Base-by-base conservation (phyloP, 1,140 invertebrate genomes). In the Leptinotarsa undecemlineata region DNA sequence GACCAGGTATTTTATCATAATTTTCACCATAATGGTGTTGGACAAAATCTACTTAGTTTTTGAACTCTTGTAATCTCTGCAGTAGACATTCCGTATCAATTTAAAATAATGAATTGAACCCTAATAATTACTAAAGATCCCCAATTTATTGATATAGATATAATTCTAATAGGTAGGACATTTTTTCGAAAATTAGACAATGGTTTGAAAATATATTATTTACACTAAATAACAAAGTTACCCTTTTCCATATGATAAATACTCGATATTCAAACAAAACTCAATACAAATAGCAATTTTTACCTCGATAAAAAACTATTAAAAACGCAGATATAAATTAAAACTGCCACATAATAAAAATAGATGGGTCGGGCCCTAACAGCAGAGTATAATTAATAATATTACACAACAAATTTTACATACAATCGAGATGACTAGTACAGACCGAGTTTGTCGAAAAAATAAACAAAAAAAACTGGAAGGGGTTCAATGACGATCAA, bases 361-460 rank as follows among this genome's bases (percentile, higher is more conserved):
- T 74, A 72, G 71, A 71, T 74, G 60, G 73, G 74, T 72, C 60
- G 60, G 63, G 47, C 68, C 69, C 68, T 66, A 72, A 77, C 78
- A 77, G 76, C 57, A 74, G 69, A 76, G 74, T 72, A 77, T 75
- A 79, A 75, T 77, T 57, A 57, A 81, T 77, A 82, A 76, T 75
- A 80, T 82, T 79, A 81, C 77, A 81, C 80, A 81, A 82, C 75
- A 78, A 73, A 81, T 80, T 83, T 77, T 82, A 82, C 76, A 78
- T 82, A 84, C 74, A 83, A 76, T 79, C 74, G 79, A 84, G 80
- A 82, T 84, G 83, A 84, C 83, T 84, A 84, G 83, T 82, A 81
- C 77, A 79, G 83, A 82, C 80, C 79, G 81, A 83, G 83, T 81
- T 64, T 79, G 77, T 77, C 57, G 78, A 79, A 76, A 73, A 74